These are phyloP conservation scores for Xanthia togata DNA, from an alignment of 2,888 invertebrate species.

Conservation along the genomic window DNA sequence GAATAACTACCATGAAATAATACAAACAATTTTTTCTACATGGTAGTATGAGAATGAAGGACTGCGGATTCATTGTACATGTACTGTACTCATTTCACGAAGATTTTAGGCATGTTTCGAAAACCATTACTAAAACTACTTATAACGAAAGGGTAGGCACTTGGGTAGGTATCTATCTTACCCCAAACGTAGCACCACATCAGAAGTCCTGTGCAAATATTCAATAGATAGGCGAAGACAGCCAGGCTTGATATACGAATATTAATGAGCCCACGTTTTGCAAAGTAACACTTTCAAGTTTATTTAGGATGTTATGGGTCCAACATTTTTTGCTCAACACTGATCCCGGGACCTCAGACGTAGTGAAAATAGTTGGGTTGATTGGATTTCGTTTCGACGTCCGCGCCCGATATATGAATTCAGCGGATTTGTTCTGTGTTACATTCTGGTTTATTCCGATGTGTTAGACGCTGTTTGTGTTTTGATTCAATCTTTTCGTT, in stretches of 20 bases:
- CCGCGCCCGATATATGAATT: conserved; percentile 55
- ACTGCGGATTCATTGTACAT: not conserved
- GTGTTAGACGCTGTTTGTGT: conserved; percentile 32
- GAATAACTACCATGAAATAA: not conserved
- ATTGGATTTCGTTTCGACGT: conserved; percentile 63
- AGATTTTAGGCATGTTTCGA: not conserved
- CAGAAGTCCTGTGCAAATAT: conserved; percentile 60
- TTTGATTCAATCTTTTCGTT: conserved; percentile 12
- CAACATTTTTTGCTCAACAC: conserved; percentile 71
- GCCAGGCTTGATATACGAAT: conserved; percentile 67
- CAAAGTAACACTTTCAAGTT: conserved; percentile 73
- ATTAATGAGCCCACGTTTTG: conserved; percentile 76
- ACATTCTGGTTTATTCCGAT: conserved; percentile 36
- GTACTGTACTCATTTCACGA: not conserved
- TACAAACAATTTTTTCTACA: not conserved
- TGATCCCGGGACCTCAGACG: conserved; percentile 33
- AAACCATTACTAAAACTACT: conserved; percentile 3
- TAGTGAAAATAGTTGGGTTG: conserved; percentile 68
- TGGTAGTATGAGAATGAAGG: not conserved
- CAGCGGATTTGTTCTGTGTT: conserved; percentile 50
- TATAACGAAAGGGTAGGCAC: not conserved
- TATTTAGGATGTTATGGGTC: conserved; percentile 72
- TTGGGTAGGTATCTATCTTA: conserved; percentile 8
- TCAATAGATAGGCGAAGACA: conserved; percentile 57
- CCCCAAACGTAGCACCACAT: conserved; percentile 19